These are phyloP conservation scores for Oreochromis mossambicus DNA, from an alignment of 2,797 vertebrate species.

Conservation along the genomic window DNA sequence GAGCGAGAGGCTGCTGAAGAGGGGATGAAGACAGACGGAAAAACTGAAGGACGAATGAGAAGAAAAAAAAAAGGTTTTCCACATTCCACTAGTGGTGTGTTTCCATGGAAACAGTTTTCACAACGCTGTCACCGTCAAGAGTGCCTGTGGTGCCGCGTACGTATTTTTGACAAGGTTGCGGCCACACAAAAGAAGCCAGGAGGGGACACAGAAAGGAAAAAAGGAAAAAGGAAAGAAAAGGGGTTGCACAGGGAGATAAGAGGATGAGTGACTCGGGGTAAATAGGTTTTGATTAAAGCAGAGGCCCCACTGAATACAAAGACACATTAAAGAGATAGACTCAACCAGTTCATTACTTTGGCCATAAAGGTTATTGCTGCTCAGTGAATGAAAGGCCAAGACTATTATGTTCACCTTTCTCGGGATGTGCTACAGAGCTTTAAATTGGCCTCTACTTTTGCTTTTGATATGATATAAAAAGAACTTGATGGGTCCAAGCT, in stretches of 20 bases:
- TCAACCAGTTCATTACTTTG: constrained; percentile 71
- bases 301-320: constrained; percentile 64
- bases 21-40: constrained; percentile 10
- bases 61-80: not conserved
- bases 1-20: constrained; percentile 3
- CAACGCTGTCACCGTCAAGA: constrained; percentile 32
- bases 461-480: constrained; percentile 61
- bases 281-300: constrained; percentile 72
- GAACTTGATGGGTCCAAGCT: constrained; percentile 56
- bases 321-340: constrained; percentile 70
- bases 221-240: constrained; percentile 14
- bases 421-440: constrained; percentile 57
- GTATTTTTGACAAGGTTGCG: constrained; percentile 69
- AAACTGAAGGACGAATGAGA: not conserved
- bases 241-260: constrained; percentile 64
- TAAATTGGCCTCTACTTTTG: constrained; percentile 69
- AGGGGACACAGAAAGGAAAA: constrained; percentile 38
- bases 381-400: constrained; percentile 71
- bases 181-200: constrained; percentile 61
- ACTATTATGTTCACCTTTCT: constrained; percentile 72
- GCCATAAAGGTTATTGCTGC: constrained; percentile 74
- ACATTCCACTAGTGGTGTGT: constrained; percentile 58
- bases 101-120: constrained; percentile 56
- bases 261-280: constrained; percentile 70
- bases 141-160: constrained; percentile 30